Conservation (phyloP, 2,888 invertebrate genomes). For the Saturnia pavonia region DNA sequence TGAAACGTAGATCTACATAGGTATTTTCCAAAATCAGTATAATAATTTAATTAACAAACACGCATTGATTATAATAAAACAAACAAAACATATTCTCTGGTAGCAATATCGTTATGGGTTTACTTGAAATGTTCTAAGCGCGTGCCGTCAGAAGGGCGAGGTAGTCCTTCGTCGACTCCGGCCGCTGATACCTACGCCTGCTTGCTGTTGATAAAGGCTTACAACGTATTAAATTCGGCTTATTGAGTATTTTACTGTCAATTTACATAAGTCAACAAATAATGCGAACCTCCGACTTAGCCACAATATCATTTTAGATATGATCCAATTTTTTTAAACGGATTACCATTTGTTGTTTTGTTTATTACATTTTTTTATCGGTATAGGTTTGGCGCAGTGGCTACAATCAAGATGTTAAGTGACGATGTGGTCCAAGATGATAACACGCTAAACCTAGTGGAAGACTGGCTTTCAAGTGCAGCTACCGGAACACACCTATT, state of each 20-base stretch:
- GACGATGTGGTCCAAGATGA: too few relatives aligned
- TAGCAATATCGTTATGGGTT: conserved; percentile 27
- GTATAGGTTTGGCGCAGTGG: too few relatives aligned
- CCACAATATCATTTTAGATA: conserved; percentile 45
- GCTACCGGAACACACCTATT: too few relatives aligned
- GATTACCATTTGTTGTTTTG: neutral
- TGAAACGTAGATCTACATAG: neutral
- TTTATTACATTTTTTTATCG: neutral
- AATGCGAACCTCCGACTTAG: conserved; percentile 48
- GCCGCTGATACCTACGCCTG: conserved; percentile 54
- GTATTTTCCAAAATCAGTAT: neutral
- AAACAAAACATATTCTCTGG: conserved; percentile 31
- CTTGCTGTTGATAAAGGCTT: conserved; percentile 64
- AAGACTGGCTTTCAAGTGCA: too few relatives aligned
- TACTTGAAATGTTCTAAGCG: conserved; percentile 28
- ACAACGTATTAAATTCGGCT: conserved; percentile 62
- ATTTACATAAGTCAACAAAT: conserved; percentile 66
- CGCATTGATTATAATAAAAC: neutral
- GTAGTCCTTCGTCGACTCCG: conserved; percentile 33
- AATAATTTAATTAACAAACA: neutral
- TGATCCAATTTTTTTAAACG: conserved; percentile 31
- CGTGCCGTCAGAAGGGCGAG: conserved; percentile 26
- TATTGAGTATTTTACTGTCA: conserved; percentile 64
- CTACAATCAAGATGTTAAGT: too few relatives aligned
- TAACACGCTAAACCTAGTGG: too few relatives aligned